Percentiles rank a stretch among this genome's conserved stretches.
These are phyloP conservation scores for Achatina immaculata DNA, from an alignment of 1,140 invertebrate genomes.

Conservation along the genomic window DNA sequence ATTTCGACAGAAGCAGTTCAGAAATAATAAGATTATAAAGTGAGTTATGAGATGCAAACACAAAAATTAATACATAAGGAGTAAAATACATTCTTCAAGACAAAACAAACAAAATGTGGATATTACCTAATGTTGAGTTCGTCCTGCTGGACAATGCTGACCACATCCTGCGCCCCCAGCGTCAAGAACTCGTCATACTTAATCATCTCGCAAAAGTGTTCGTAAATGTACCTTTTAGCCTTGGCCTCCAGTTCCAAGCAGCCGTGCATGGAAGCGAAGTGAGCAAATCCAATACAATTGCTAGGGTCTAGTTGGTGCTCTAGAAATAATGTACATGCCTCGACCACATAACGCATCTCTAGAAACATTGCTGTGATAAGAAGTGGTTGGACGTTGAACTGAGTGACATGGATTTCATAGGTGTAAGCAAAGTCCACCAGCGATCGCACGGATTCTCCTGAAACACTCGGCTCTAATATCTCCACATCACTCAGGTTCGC, in stretches of 20 bases:
- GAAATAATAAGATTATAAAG: too few species aligned
- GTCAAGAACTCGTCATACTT: constrained; percentile 92
- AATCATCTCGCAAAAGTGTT: constrained; percentile 90
- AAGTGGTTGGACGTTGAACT: constrained; percentile 89
- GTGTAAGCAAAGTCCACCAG: constrained; percentile 93
- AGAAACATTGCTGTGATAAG: constrained; percentile 93
- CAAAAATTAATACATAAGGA: too few species aligned
- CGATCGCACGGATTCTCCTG: constrained; percentile 84
- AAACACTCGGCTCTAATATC: constrained; percentile 87
- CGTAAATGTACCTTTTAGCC: constrained; percentile 89
- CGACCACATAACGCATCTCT: constrained; percentile 90
- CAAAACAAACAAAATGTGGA: background rate
- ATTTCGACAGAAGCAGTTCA: too few species aligned
- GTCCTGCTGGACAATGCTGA: constrained; percentile 85
- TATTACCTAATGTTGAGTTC: constrained; percentile 83
- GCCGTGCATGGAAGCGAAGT: constrained; percentile 91
- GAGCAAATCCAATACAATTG: constrained; percentile 91
- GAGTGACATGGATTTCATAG: constrained; percentile 86
- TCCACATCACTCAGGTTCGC: constrained; percentile 80
- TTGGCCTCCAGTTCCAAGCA: constrained; percentile 86
- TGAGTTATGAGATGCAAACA: too few species aligned
- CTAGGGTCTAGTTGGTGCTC: constrained; percentile 90
- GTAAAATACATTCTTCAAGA: too few species aligned
- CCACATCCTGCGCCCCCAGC: constrained; percentile 82
- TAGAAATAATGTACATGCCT: constrained; percentile 90